Base-by-base conservation (phyloP, 2,113 vertebrate species). In the Rhinoptilus africanus region DNA sequence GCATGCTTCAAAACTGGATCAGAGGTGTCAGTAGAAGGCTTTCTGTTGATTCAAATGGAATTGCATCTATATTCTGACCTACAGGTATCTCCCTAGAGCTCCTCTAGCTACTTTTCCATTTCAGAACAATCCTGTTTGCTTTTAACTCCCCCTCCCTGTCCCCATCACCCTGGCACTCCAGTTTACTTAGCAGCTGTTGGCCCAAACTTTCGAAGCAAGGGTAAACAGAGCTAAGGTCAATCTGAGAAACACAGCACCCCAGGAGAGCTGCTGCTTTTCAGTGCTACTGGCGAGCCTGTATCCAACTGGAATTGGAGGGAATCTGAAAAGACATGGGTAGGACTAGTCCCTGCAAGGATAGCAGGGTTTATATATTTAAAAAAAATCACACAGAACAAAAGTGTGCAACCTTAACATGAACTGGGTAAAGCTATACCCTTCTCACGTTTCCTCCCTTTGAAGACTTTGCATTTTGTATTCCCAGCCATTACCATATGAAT, bases 401-500 rank as follows among this genome's bases (percentile, higher is more conserved):
- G 71, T 39, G 77, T 83, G 50, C 89, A 93, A 77, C 60, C 84
- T 94, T 84, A 94, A 64, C 7, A 3, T 82, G 93, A 89, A 69
- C 93, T 78, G 59, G 51, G 26, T 94, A 88, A 97, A 96, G 64
- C 73, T 73, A 88, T 80, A 66, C 72, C 62, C 30, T 73, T 84
- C 92, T 93, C 92, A 19, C 47, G 69, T 97, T 93, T 77, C 92
- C 71, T 96, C 9, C 30, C 87, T 96, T 96, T 97, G 92, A 97
- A 97, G 93, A 95, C 69, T 35, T 92, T 84, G 64, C 71, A 67
- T 97, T 97, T 95, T 93, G 77, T 92, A 51, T 96, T 96, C 96
- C 91, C 92, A 78, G 78, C 85, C 93, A 97, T 98, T 98, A 97
- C 96, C 95, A 96, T 91, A 77, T 88, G 97, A 97, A 97, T 97